A percentile compares a stretch with the other conserved stretches of the same genome.
Evolutionary conservation across 2,888 invertebrate species (phyloP).

Genomic region (Eupelmus urozonus): DNA sequence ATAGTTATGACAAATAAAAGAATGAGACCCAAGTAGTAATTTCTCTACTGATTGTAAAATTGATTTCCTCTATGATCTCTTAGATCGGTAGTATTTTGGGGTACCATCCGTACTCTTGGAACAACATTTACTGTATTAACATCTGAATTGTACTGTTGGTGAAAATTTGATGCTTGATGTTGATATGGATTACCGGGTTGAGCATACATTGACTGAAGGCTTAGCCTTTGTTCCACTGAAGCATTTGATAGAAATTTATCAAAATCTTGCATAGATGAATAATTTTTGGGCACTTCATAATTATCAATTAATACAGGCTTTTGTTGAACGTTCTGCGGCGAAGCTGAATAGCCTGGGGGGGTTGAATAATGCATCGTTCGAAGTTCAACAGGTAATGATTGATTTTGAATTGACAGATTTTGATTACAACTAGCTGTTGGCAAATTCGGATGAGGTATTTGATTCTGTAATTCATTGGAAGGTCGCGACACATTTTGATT

Average conservation of each 20-base stretch:
- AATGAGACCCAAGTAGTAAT: not conserved
- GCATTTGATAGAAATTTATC: conserved; percentile 2
- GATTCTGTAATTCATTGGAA: not conserved
- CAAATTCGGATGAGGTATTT: not conserved
- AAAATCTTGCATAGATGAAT: conserved; percentile 7
- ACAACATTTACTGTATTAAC: not conserved
- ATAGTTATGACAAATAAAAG: conserved; percentile 12
- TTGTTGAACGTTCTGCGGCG: not conserved
- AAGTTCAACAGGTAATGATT: not conserved
- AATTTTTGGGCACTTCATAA: not conserved
- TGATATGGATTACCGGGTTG: conserved; percentile 1
- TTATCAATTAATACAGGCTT: not conserved
- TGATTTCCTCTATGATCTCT: not conserved
- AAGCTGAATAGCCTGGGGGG: not conserved
- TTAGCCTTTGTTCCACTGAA: conserved; percentile 2
- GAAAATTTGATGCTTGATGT: conserved; percentile 8
- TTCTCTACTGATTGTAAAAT: conserved; percentile 15
- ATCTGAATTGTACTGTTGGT: conserved; percentile 1
- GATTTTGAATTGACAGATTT: not conserved
- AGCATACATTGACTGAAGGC: not conserved
- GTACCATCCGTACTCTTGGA: not conserved
- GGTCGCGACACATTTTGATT: not conserved
- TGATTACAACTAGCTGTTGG: not conserved
- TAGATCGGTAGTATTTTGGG: not conserved
- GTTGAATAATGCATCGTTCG: not conserved